Evolutionary conservation across 2,888 invertebrate genomes (phyloP).

Genomic region (Unio delphinus): DNA sequence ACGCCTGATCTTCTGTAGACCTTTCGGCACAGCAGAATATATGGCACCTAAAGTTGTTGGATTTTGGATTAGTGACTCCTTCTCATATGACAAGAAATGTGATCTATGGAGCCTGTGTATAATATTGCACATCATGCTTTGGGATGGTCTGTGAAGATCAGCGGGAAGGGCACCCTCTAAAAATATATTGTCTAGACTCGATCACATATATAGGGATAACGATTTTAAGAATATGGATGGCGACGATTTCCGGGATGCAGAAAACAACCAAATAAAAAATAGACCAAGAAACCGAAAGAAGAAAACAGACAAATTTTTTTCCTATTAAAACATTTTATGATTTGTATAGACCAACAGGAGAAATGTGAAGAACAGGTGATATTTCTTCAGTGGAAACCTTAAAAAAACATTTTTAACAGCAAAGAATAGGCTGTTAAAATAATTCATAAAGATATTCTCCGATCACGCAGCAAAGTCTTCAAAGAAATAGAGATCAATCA

Average conservation of each 20-base stretch:
- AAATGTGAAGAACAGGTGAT: conserved; percentile 95
- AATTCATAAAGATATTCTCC: conserved; percentile 94
- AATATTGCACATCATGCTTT: too few species aligned
- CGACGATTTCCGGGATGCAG: conserved; percentile 40
- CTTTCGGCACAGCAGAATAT: too few species aligned
- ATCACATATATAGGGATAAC: too few species aligned
- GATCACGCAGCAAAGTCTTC: conserved; percentile 94
- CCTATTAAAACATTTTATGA: conserved; percentile 64
- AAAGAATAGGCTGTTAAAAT: conserved; percentile 98
- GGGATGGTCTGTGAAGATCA: too few species aligned
- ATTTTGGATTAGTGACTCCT: too few species aligned
- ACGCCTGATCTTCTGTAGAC: too few species aligned
- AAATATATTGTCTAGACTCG: too few species aligned
- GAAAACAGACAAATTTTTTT: conserved; percentile 58
- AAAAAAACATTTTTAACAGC: conserved; percentile 89
- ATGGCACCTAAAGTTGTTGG: too few species aligned
- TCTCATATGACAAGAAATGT: too few species aligned
- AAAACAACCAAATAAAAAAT: conserved; percentile 29
- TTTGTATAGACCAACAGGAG: conserved; percentile 93
- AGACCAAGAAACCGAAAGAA: conserved; percentile 52
- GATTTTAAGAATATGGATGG: conserved; percentile 51
- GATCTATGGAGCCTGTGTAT: too few species aligned
- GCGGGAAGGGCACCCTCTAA: too few species aligned
- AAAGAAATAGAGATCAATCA: conserved; percentile 98
- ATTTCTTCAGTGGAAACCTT: conserved; percentile 97